These are phyloP conservation scores for Drosophila obscura DNA, from an alignment of 1,140 invertebrate species.

Conservation along the genomic window DNA sequence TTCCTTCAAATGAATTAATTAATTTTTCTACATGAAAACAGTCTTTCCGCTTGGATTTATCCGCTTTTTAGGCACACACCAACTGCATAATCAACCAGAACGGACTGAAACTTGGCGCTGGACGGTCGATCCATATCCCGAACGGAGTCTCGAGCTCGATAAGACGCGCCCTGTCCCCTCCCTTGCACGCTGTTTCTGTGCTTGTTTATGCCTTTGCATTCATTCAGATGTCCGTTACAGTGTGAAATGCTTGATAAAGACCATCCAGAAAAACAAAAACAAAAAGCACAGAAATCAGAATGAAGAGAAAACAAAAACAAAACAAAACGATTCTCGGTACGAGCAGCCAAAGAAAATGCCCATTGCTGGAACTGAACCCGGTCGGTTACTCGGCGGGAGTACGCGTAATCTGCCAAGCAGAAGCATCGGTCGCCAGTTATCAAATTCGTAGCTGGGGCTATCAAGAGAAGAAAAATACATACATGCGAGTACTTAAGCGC, in stretches of 20 bases:
- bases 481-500: slow-evolving; percentile 8
- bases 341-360: neutral
- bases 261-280: slow-evolving; percentile 4
- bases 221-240: slow-evolving; percentile 26
- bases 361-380: slow-evolving; percentile 12
- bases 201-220: slow-evolving; percentile 18
- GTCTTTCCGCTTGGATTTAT: neutral
- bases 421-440: slow-evolving; percentile 13
- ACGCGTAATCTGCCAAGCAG: neutral
- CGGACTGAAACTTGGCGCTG: slow-evolving; percentile 29
- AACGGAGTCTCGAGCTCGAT: slow-evolving; percentile 19
- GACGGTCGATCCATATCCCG: neutral
- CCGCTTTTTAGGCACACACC: slow-evolving; percentile 9
- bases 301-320: neutral
- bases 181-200: neutral
- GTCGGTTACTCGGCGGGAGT: neutral
- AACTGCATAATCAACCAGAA: slow-evolving; percentile 8
- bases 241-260: slow-evolving; percentile 7
- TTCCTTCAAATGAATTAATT: too few relatives aligned
- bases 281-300: slow-evolving; percentile 7
- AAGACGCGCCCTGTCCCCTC: slow-evolving; percentile 3
- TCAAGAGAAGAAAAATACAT: neutral
- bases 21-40: neutral
- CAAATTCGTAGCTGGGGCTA: slow-evolving; percentile 16
- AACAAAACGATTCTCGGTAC: too few relatives aligned